Base-by-base conservation (phyloP, 1,140 invertebrate species). In the Dufourea novaeangliae region DNA sequence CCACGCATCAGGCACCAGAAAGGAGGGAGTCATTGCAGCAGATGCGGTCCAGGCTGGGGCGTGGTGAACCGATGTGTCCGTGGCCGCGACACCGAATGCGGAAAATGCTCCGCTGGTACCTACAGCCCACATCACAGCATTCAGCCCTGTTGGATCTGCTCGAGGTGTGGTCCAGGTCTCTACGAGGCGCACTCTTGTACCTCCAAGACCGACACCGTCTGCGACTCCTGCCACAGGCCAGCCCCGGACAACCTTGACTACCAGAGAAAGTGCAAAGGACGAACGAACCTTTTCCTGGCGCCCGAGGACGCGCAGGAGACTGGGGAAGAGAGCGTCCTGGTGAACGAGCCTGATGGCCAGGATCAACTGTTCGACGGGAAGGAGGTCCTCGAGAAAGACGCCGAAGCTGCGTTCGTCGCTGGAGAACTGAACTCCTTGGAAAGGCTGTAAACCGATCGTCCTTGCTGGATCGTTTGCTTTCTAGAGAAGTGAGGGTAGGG, bases 101-200 rank as follows among this genome's bases (percentile, higher is more conserved):
- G 78, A 6, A 88, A 90, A 14, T 93, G 93, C 75, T 69, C 77
- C 0, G 66, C 79, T 2, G 92, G 92, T 27, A 91, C 89, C 2
- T 93, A 93, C 86, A 92, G 92, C 69, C 91, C 91, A 1, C 93
- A 93, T 74, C 91, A 92, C 84, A 90, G 88, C 69, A 88, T 80
- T 5, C 90, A 91, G 29, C 90, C 91, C 4, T 94, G 93, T 59
- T 93, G 91, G 90, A 91, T 92, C 46, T 94, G 93, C 80, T 93
- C 93, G 7, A 87, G 91, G 27, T 94, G 93, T 69, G 93, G 93
- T 0, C 88, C 88, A 8, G 93, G 93, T 2, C 82, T 94, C 7
- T 94, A 93, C 85, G 91, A 93, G 75, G 93, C 92, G 0, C 92
- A 93, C 75, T 80, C 90, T 5, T 94, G 93, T 79, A 90, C 87